Percentiles rank a stretch among this genome's conserved stretches.
Evolutionary conservation across 2,113 vertebrate species (phyloP).

Genomic region (Ahaetulla prasina): DNA sequence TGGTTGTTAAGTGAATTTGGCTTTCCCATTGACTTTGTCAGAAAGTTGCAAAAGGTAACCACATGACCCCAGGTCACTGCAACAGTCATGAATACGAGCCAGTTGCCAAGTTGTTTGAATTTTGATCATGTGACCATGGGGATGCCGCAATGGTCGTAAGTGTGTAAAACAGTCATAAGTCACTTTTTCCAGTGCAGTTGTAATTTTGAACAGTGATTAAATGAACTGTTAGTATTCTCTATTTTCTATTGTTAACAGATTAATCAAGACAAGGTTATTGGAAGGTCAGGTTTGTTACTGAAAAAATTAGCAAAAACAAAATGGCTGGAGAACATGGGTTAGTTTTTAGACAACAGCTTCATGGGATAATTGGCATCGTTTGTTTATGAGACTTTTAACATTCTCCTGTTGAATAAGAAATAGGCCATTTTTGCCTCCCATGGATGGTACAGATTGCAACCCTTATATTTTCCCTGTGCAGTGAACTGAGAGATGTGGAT

Average conservation of each 20-base stretch:
- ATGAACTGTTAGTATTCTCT: neutral
- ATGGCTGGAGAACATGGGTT: neutral
- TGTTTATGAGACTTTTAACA: constrained; percentile 17
- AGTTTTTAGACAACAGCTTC: neutral
- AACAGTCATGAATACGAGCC: neutral
- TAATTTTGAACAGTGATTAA: neutral
- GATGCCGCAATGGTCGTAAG: neutral
- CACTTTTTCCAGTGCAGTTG: neutral
- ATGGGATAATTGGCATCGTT: neutral
- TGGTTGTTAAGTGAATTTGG: neutral
- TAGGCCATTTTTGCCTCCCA: constrained; percentile 23
- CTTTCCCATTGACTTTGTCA: neutral
- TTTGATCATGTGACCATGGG: neutral
- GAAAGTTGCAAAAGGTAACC: neutral
- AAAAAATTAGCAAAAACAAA: constrained; percentile 3
- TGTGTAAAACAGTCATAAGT: neutral
- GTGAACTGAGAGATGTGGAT: neutral
- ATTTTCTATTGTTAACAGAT: neutral
- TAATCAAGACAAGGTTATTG: neutral
- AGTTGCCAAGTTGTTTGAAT: neutral
- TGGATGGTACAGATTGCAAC: constrained; percentile 27
- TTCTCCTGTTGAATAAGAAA: constrained; percentile 37
- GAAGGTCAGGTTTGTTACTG: neutral
- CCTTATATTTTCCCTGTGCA: constrained; percentile 35
- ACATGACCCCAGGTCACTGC: neutral